phyloP scores from a whole-genome alignment of 2,888 invertebrate genomes.

The Tetranychus piercei region DNA sequence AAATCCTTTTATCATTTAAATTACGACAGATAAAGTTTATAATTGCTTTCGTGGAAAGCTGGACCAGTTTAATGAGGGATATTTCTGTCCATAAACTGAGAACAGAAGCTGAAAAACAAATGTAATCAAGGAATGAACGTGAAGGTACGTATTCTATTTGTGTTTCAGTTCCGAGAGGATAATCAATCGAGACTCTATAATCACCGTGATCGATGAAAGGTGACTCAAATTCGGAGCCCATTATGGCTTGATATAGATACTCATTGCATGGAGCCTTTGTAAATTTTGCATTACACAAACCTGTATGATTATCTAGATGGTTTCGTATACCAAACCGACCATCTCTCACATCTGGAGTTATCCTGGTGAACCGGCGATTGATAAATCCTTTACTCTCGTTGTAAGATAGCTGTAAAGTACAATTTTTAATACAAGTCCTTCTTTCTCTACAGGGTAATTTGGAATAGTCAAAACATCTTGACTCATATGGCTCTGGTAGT shows the following conservation, averaged over 20 bases:
- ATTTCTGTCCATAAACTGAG: slow-evolving; percentile 3
- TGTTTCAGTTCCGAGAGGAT: not conserved
- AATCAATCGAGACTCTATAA: not conserved
- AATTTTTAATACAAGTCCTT: not conserved
- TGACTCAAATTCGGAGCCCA: not conserved
- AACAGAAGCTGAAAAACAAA: not conserved
- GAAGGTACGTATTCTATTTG: not conserved
- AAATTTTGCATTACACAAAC: not conserved
- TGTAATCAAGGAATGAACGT: not conserved
- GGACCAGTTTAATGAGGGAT: not conserved
- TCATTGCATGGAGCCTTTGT: not conserved
- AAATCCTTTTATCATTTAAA: not conserved
- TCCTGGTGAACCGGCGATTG: not conserved
- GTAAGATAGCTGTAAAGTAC: not conserved
- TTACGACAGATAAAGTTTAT: not conserved
- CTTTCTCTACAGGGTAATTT: not conserved
- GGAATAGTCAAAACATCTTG: not conserved
- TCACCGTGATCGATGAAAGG: not conserved
- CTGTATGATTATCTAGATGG: not conserved
- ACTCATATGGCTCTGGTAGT: not conserved
- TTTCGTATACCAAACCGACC: not conserved
- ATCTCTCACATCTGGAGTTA: not conserved
- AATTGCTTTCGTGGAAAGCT: not conserved
- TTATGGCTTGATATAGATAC: not conserved
- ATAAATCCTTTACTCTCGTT: not conserved